These are phyloP conservation scores for Triplophysa tibetana DNA, from an alignment of 2,113 vertebrate species.

Conservation along the genomic window DNA sequence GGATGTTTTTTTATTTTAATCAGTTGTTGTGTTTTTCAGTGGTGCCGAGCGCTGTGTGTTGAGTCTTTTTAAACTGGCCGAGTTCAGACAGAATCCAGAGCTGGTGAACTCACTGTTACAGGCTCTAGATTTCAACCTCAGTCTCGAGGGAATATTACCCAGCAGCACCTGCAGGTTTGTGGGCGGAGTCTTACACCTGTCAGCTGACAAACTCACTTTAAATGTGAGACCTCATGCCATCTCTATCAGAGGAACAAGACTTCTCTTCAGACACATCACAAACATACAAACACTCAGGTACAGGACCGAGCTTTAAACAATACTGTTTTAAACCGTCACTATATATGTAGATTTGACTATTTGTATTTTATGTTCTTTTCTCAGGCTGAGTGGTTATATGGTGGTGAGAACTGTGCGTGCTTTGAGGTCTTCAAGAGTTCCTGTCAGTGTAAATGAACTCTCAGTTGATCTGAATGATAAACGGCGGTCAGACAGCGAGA, in stretches of 20 bases:
- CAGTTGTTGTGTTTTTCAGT: constrained; percentile 9
- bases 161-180: constrained; percentile 36
- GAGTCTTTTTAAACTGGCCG: background rate
- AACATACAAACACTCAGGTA: constrained; percentile 41
- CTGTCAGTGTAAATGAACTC: constrained; percentile 40
- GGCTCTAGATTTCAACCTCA: constrained; percentile 30
- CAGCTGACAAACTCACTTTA: constrained; percentile 32
- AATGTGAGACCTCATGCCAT: constrained; percentile 29
- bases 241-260: constrained; percentile 41
- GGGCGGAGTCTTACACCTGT: constrained; percentile 21
- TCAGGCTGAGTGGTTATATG: constrained; percentile 48
- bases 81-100: constrained; percentile 16
- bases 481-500: background rate
- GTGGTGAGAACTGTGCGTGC: background rate
- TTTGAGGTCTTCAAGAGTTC: background rate
- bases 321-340: background rate
- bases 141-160: background rate
- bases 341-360: background rate
- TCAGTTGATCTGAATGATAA: constrained; percentile 5
- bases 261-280: constrained; percentile 41
- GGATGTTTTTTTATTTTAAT: background rate
- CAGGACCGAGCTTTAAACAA: background rate
- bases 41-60: background rate
- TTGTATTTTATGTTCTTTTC: background rate
- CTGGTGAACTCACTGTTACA: constrained; percentile 25